phyloP scores from a whole-genome alignment of 2,888 invertebrate genomes.

The Acanthoscelides obtectus region DNA sequence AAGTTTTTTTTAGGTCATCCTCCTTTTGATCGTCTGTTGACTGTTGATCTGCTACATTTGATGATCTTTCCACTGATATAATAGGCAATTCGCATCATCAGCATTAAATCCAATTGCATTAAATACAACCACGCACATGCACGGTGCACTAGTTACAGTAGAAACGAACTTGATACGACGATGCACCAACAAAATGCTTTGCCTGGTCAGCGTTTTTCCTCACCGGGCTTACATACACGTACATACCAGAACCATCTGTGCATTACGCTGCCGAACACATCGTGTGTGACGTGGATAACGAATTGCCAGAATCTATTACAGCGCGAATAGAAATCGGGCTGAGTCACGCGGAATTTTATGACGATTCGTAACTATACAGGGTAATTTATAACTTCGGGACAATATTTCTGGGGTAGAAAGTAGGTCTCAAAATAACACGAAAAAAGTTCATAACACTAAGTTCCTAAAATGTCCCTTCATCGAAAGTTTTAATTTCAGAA shows the following conservation, averaged over 20 bases:
- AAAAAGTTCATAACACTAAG: no score
- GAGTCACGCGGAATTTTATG: background rate
- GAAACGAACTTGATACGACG: background rate
- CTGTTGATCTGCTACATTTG: no score
- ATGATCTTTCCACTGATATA: no score
- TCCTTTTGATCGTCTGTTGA: no score
- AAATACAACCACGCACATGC: background rate
- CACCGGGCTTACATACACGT: background rate
- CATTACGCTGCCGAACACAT: background rate
- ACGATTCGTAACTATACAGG: background rate
- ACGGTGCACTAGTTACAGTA: background rate
- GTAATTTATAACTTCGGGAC: no score
- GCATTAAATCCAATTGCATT: background rate
- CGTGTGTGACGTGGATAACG: background rate
- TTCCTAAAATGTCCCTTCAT: no score
- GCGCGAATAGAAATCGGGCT: background rate
- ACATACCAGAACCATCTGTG: background rate
- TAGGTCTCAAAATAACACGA: no score
- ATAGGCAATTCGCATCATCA: background rate
- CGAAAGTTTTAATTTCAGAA: no score
- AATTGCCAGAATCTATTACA: background rate
- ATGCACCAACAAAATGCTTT: background rate
- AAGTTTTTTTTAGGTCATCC: no score
- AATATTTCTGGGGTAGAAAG: no score
- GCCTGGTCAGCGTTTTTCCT: background rate